Evolutionary conservation across 2,888 invertebrate species (phyloP).

Genomic region (Drosophila borborema): DNA sequence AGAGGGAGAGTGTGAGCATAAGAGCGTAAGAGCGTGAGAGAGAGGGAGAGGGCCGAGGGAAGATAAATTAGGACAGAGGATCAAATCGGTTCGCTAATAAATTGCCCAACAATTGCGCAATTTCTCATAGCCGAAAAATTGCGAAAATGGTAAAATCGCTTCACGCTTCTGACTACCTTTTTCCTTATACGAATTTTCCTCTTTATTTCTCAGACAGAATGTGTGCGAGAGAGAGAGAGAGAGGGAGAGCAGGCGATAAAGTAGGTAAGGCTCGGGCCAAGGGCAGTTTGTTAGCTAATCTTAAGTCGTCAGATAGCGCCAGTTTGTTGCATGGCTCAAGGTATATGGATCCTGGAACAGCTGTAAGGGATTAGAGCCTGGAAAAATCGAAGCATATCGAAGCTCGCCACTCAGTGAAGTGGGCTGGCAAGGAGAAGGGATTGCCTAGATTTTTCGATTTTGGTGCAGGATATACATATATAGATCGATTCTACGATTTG

Average conservation of each 20-base stretch:
- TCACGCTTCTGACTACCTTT: slow-evolving; percentile 58
- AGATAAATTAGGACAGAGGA: slow-evolving; percentile 75
- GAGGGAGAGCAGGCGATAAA: slow-evolving; percentile 42
- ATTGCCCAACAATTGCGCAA: slow-evolving; percentile 82
- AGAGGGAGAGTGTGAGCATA: neutral
- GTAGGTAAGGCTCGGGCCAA: slow-evolving; percentile 44
- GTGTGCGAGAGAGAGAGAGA: neutral
- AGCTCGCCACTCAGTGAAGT: neutral
- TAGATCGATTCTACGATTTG: neutral
- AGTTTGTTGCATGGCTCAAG: slow-evolving; percentile 13
- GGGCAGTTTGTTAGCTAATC: slow-evolving; percentile 54
- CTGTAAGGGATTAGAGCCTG: slow-evolving; percentile 57
- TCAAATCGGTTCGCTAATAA: slow-evolving; percentile 66
- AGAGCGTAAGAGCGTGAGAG: neutral
- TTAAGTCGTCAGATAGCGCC: slow-evolving; percentile 65
- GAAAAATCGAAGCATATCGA: neutral
- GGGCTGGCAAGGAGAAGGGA: neutral
- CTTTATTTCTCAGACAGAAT: slow-evolving; percentile 19
- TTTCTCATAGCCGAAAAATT: slow-evolving; percentile 60
- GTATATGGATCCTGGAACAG: slow-evolving; percentile 31
- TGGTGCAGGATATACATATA: neutral
- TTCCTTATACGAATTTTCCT: slow-evolving; percentile 32
- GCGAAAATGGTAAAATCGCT: slow-evolving; percentile 40
- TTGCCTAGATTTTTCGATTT: neutral
- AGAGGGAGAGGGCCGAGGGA: slow-evolving; percentile 17